phyloP scores from a whole-genome alignment of 2,797 vertebrate species.

The Alauda arvensis region DNA sequence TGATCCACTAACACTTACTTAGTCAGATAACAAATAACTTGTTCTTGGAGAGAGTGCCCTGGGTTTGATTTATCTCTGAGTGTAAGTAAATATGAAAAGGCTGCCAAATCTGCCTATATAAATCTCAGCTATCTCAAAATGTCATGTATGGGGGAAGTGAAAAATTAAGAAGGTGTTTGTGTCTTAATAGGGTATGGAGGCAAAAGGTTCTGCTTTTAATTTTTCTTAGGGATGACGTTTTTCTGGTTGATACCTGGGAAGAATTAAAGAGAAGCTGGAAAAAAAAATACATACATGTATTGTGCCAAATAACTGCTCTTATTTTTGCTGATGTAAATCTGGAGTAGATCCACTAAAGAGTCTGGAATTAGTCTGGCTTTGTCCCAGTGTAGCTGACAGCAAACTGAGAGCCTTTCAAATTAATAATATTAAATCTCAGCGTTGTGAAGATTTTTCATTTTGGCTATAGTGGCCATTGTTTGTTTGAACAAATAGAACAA shows the following conservation, averaged over 20 bases:
- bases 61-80: constrained; percentile 65
- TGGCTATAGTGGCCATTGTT: constrained; percentile 14
- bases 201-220: constrained; percentile 41
- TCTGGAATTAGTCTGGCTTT: constrained; percentile 43
- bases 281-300: neutral
- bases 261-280: constrained; percentile 21
- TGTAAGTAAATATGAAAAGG: constrained; percentile 68
- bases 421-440: constrained; percentile 9
- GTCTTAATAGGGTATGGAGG: constrained; percentile 38
- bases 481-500: constrained; percentile 25
- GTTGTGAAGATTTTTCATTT: constrained; percentile 17
- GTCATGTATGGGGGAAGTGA: constrained; percentile 45
- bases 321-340: constrained; percentile 36
- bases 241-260: constrained; percentile 30
- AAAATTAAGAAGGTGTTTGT: constrained; percentile 61
- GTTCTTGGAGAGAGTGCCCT: constrained; percentile 59
- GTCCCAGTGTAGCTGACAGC: constrained; percentile 18
- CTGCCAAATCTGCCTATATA: constrained; percentile 66
- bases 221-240: constrained; percentile 8
- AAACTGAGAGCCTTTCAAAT: constrained; percentile 27
- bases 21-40: constrained; percentile 71
- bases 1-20: constrained; percentile 66
- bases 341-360: constrained; percentile 30
- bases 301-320: constrained; percentile 22
- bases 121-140: constrained; percentile 60